Conservation (phyloP, 2,888 invertebrate genomes). For the Pollenia amentaria region DNA sequence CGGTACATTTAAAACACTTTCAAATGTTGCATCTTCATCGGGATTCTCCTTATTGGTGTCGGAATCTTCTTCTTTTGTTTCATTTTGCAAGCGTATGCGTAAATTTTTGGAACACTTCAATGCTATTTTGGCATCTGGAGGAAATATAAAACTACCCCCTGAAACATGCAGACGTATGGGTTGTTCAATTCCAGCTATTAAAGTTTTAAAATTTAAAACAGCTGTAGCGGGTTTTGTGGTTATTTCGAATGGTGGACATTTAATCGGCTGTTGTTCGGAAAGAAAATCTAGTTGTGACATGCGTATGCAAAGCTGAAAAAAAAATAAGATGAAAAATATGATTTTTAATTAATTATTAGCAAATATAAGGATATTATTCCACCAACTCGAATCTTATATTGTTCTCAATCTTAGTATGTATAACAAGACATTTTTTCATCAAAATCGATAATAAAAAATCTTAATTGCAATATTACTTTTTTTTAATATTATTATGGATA, state of each 20-base stretch:
- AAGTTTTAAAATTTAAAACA: conserved; percentile 87
- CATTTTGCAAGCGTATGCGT: conserved; percentile 80
- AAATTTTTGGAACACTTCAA: conserved; percentile 84
- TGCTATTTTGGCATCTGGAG: conserved; percentile 86
- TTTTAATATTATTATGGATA: no score
- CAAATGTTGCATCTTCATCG: conserved; percentile 78
- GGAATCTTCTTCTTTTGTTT: conserved; percentile 62
- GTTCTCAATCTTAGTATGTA: no score
- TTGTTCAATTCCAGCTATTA: conserved; percentile 93
- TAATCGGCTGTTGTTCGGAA: conserved; percentile 86
- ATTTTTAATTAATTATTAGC: background rate
- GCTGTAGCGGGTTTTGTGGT: conserved; percentile 85
- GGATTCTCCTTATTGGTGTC: conserved; percentile 62
- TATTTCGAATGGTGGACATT: conserved; percentile 83
- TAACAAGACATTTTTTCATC: no score
- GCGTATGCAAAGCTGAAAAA: conserved; percentile 78
- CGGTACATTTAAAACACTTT: conserved; percentile 85
- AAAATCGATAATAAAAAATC: no score
- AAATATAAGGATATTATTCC: no score
- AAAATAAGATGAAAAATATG: background rate
- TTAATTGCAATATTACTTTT: no score
- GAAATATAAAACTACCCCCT: conserved; percentile 91
- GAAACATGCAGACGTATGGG: conserved; percentile 90
- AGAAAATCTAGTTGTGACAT: conserved; percentile 89
- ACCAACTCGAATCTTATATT: no score